Base-by-base conservation (phyloP, 2,888 invertebrate genomes). In the Panzeria rudis region DNA sequence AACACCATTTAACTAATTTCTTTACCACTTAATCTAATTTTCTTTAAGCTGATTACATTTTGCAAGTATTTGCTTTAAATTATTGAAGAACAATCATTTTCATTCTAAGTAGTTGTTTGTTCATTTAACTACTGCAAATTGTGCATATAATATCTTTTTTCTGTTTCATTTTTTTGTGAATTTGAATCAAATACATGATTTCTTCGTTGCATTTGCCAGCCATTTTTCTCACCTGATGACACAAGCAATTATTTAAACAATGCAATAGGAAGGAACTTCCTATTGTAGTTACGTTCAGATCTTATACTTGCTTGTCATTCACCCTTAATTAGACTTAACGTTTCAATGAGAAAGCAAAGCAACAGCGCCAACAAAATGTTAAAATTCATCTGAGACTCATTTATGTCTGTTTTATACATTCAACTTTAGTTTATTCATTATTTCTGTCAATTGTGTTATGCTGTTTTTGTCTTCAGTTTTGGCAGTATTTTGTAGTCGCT, bases 211-310 rank as follows among this genome's bases (percentile, higher is more conserved):
- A 25, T 9, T 29, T 6, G 20, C 32, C 41, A 73, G 50, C 78
- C 69, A 85, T 85, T 79, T 79, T 79, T 71, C 75, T 75, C 85
- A 85, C 85, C 82, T 85, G 85, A 82, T 82, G 82, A 66, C 85
- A 79, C 69, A 75, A 71, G 64, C 75, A 85, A 85, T 85, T 82
- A 79, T 82, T 85, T 54, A 47, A 82, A 85, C 82, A 78, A 82
- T 85, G 68, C 82, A 79, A 82, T 64, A 38, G 73, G 41, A 78
- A 38, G 73, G 41, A 78, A 71, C 68, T 77, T 78, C 73, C 73
- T 69, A 62, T 69, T 73, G 82, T 73, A 81, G 47, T 75, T 84
- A 75, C 54, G 44, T 81, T 56, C 68, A 73, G 78, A 62, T 78
- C 54, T 78, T 56, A 62, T 20, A 44, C n/a, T 50, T 15, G n/a